A percentile compares a stretch with the other conserved stretches of the same genome.
Evolutionary conservation across 2,888 invertebrate genomes (phyloP).

Genomic region (Nomada goodeniana): DNA sequence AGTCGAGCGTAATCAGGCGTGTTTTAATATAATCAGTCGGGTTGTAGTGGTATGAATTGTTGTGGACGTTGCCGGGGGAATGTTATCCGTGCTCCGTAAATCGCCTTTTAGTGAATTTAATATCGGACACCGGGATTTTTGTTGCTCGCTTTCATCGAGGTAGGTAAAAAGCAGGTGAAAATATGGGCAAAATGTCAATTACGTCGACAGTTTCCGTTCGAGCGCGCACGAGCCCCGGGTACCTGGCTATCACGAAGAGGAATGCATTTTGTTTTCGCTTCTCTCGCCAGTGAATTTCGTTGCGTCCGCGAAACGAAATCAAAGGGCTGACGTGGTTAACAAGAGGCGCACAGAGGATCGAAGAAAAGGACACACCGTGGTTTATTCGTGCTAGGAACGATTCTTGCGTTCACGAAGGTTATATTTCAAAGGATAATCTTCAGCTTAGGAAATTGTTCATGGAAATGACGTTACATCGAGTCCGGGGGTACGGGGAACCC

Average conservation of each 20-base stretch:
- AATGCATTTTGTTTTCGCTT: not conserved
- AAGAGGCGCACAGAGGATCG: conserved; percentile 20
- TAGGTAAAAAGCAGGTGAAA: not conserved
- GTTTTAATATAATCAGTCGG: conserved; percentile 13
- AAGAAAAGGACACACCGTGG: not conserved
- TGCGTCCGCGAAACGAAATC: conserved; percentile 11
- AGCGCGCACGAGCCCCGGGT: not conserved
- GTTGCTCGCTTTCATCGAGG: not conserved
- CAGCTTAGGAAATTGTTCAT: conserved; percentile 10
- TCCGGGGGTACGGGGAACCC: not conserved
- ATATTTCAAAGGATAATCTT: conserved; percentile 29
- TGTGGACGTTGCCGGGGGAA: conserved; percentile 5
- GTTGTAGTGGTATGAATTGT: not conserved
- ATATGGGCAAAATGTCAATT: conserved; percentile 43
- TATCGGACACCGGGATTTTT: conserved; percentile 14
- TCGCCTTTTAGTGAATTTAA: conserved; percentile 27
- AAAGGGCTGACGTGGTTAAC: conserved; percentile 32
- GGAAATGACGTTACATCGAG: conserved; percentile 14
- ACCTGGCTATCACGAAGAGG: not conserved
- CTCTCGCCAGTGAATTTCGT: not conserved
- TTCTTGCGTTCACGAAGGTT: conserved; percentile 18
- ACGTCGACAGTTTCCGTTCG: conserved; percentile 13
- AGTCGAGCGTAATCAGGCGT: not conserved
- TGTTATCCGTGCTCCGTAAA: not conserved
- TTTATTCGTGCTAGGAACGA: conserved; percentile 33